phyloP scores from a whole-genome alignment of 92 coral and sea anemone genomes.

The Zoanthus sansibaricus region DNA sequence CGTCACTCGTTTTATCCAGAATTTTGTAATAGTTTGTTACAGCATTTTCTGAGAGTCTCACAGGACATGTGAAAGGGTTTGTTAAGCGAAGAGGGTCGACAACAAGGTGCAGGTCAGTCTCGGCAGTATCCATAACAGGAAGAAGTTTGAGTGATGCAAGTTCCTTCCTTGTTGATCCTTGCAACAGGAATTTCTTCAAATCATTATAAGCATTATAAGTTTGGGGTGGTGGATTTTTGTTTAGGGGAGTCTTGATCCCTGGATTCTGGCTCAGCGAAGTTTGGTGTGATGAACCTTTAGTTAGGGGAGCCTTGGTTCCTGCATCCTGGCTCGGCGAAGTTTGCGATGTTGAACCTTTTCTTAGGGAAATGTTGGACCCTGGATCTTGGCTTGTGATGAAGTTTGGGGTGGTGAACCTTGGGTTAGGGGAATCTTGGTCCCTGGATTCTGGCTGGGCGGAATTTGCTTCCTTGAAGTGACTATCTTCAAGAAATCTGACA shows the following conservation, averaged over 20 bases:
- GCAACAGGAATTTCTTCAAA: constrained; percentile 15
- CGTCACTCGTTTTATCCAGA: constrained; percentile 32
- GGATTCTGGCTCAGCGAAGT: not conserved
- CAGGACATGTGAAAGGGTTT: constrained; percentile 41
- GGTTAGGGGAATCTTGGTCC: not conserved
- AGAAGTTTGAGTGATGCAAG: constrained; percentile 55
- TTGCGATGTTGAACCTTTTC: not conserved
- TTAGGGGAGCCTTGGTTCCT: not conserved
- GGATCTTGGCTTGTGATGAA: not conserved
- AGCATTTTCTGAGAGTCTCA: constrained; percentile 37
- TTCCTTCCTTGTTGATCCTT: constrained; percentile 33
- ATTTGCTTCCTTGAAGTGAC: constrained; percentile 1
- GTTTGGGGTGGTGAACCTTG: not conserved
- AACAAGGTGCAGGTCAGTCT: constrained; percentile 23
- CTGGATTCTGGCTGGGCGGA: not conserved
- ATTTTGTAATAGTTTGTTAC: constrained; percentile 1
- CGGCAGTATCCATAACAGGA: constrained; percentile 44
- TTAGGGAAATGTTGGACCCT: not conserved
- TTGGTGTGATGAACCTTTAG: not conserved
- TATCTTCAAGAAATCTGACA: constrained; percentile 18
- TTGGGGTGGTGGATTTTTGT: too few species aligned
- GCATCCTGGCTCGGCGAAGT: not conserved
- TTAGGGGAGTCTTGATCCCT: not conserved
- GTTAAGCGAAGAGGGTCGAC: constrained; percentile 6
- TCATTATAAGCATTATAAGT: not conserved